Evolutionary conservation across 2,888 invertebrate species (phyloP).

Genomic region (Microctonus aethiopoides): DNA sequence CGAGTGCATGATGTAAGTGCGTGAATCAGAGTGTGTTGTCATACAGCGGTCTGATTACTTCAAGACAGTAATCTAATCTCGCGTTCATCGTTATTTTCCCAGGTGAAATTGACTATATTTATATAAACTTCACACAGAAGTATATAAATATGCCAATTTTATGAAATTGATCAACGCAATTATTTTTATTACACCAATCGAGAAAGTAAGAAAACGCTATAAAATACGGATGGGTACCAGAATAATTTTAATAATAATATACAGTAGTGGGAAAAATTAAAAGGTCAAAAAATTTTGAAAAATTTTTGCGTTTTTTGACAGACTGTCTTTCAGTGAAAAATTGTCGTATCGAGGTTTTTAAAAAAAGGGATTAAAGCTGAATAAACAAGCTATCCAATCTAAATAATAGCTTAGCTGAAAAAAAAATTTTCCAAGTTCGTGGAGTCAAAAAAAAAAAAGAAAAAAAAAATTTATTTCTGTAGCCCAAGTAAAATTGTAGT

Average conservation of each 20-base stretch:
- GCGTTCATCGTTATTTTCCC: constrained; percentile 4
- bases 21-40: constrained; percentile 34
- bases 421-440: too few species aligned
- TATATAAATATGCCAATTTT: background rate
- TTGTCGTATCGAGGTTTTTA: too few species aligned
- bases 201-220: background rate
- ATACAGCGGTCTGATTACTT: constrained; percentile 32
- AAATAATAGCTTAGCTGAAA: too few species aligned
- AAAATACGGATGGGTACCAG: too few species aligned
- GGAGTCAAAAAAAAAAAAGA: too few species aligned
- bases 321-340: too few species aligned
- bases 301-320: too few species aligned
- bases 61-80: constrained; percentile 23
- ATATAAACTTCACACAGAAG: background rate
- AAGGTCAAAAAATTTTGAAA: too few species aligned
- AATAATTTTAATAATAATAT: background rate
- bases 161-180: background rate
- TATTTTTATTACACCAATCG: background rate
- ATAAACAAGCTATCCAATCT: too few species aligned
- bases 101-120: background rate
- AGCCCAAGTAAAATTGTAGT: too few species aligned
- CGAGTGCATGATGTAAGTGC: constrained; percentile 33
- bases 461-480: too few species aligned
- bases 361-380: too few species aligned
- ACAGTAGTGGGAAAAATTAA: background rate